phyloP scores from a whole-genome alignment of 2,888 invertebrate species.

The Invenusta paracnida region DNA sequence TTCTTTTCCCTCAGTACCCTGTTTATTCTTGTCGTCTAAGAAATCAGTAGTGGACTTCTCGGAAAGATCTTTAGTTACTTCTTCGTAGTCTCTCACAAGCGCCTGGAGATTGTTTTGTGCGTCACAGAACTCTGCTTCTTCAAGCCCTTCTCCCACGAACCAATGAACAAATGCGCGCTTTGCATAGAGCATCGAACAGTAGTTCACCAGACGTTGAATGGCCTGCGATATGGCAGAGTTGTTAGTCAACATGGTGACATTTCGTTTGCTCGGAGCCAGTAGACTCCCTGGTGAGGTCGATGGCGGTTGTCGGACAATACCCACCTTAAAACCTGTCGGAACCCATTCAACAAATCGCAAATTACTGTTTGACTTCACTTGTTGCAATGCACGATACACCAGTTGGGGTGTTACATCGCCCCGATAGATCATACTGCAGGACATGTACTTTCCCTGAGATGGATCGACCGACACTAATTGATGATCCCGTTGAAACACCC shows the following conservation, averaged over 20 bases:
- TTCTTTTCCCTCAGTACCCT: no score
- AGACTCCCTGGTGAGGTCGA: not conserved
- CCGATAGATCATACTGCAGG: not conserved
- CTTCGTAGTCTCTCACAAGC: slow-evolving; percentile 35
- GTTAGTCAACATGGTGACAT: slow-evolving; percentile 36
- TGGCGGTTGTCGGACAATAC: not conserved
- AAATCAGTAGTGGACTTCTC: no score
- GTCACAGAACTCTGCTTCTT: slow-evolving; percentile 38
- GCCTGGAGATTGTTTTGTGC: slow-evolving; percentile 27
- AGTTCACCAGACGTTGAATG: not conserved
- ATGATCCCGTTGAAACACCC: not conserved
- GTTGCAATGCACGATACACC: not conserved
- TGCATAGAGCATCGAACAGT: slow-evolving; percentile 21
- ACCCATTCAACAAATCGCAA: not conserved
- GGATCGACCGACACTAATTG: not conserved
- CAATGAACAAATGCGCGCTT: slow-evolving; percentile 40
- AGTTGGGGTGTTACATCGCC: not conserved
- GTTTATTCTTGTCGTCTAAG: no score
- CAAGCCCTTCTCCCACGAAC: slow-evolving; percentile 42
- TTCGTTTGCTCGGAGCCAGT: not conserved
- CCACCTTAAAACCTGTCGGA: slow-evolving; percentile 14
- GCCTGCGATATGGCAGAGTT: slow-evolving; percentile 36
- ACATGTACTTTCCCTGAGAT: not conserved
- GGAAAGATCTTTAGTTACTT: not conserved
- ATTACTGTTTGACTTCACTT: not conserved